These are phyloP conservation scores for Apomyelois bistriatella DNA, from an alignment of 2,888 invertebrate genomes.

Conservation along the genomic window DNA sequence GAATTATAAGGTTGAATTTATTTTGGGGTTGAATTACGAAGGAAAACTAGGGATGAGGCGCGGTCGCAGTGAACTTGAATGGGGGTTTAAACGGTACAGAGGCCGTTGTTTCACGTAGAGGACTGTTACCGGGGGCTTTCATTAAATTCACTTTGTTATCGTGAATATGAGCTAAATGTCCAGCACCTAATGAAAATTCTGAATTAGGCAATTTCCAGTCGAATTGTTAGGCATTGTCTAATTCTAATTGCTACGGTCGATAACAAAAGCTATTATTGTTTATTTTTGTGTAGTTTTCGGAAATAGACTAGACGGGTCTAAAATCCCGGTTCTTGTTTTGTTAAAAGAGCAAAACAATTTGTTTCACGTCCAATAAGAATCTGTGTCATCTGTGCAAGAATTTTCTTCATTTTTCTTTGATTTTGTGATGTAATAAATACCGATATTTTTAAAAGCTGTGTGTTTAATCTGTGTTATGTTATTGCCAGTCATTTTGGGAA, in stretches of 20 bases:
- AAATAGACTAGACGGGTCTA: neutral
- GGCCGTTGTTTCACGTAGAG: slow-evolving; percentile 58
- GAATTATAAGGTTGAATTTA: slow-evolving; percentile 33
- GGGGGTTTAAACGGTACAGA: slow-evolving; percentile 48
- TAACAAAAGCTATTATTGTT: slow-evolving; percentile 2
- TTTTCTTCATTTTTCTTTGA: too few relatives aligned
- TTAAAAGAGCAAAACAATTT: too few relatives aligned
- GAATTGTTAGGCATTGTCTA: slow-evolving; percentile 1
- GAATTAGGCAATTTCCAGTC: neutral
- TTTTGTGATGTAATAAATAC: too few relatives aligned
- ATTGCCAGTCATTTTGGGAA: too few relatives aligned
- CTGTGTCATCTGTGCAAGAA: too few relatives aligned
- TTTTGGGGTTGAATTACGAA: slow-evolving; percentile 23
- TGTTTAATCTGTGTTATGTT: too few relatives aligned
- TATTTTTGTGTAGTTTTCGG: neutral
- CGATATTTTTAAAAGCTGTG: too few relatives aligned
- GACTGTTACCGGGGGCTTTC: slow-evolving; percentile 56
- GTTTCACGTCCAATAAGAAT: too few relatives aligned
- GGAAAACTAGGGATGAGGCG: slow-evolving; percentile 58
- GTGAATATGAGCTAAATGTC: slow-evolving; percentile 27
- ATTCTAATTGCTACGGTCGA: slow-evolving; percentile 8
- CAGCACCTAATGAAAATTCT: slow-evolving; percentile 9
- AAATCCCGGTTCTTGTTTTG: neutral
- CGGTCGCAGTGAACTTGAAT: slow-evolving; percentile 54
- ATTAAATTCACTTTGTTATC: slow-evolving; percentile 53